Conservation (phyloP, 2,888 invertebrate genomes). For the Dermolepida albohirtum region DNA sequence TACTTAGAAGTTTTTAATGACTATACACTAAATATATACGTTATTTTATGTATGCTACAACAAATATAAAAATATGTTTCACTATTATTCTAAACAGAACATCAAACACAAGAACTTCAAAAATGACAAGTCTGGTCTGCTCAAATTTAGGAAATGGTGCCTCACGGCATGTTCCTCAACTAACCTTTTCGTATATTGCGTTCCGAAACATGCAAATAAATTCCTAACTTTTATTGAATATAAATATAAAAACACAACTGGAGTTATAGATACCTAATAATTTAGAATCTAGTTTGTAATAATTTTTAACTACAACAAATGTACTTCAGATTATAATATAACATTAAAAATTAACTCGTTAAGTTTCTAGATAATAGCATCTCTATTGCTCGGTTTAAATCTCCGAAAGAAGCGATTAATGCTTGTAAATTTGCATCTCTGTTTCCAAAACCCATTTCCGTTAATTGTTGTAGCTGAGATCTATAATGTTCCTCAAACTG, state of each 20-base stretch:
- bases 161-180: no score
- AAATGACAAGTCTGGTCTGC: no score
- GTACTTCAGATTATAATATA: neutral
- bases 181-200: no score
- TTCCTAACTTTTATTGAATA: no score
- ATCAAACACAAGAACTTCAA: no score
- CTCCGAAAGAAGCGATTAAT: slow-evolving; percentile 95
- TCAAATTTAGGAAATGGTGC: no score
- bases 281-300: neutral
- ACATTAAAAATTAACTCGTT: slow-evolving; percentile 3
- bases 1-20: slow-evolving; percentile 8
- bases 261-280: neutral
- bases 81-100: no score
- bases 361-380: slow-evolving; percentile 74
- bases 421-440: slow-evolving; percentile 98
- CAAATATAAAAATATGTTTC: no score
- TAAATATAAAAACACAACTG: no score
- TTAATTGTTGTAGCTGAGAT: slow-evolving; percentile 92
- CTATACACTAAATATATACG: slow-evolving; percentile 15
- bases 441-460: slow-evolving; percentile 97
- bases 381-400: slow-evolving; percentile 98
- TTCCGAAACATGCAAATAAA: no score
- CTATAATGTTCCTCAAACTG: slow-evolving; percentile 89
- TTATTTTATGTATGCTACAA: slow-evolving; percentile 11
- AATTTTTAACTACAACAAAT: neutral